These are phyloP conservation scores for Ooceraea biroi DNA, from an alignment of 1,140 invertebrate species.

Conservation along the genomic window DNA sequence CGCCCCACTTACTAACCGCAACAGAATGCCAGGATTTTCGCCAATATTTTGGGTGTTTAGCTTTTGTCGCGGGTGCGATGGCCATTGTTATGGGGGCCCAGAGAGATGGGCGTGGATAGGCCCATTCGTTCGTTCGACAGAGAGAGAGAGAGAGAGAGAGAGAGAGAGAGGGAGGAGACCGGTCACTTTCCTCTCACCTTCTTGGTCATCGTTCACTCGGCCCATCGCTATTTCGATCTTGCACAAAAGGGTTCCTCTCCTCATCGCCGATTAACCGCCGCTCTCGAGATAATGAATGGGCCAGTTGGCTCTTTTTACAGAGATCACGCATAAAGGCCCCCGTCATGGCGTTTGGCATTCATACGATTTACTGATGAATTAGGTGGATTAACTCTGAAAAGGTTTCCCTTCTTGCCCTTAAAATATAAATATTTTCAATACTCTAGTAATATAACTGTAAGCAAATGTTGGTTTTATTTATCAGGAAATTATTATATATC, in stretches of 20 bases:
- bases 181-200: conserved; percentile 54
- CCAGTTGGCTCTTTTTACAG: conserved; percentile 59
- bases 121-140: not conserved
- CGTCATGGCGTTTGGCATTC: conserved; percentile 10
- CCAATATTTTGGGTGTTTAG: conserved; percentile 75
- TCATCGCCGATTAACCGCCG: conserved; percentile 50
- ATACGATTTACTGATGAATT: conserved; percentile 41
- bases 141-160: too few species aligned
- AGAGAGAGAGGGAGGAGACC: conserved; percentile 53
- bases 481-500: too few species aligned
- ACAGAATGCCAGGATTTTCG: conserved; percentile 70
- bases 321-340: not conserved
- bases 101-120: conserved; percentile 67
- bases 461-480: too few species aligned
- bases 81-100: conserved; percentile 66
- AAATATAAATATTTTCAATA: conserved; percentile 5
- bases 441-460: not conserved
- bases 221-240: conserved; percentile 60
- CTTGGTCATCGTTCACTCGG: not conserved
- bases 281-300: conserved; percentile 60
- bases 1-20: conserved; percentile 19
- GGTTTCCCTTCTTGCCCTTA: not conserved
- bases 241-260: conserved; percentile 46
- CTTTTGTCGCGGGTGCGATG: conserved; percentile 66
- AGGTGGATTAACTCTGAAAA: conserved; percentile 33